phyloP scores from a whole-genome alignment of 2,888 invertebrate species.

The Hemaris fuciformis region DNA sequence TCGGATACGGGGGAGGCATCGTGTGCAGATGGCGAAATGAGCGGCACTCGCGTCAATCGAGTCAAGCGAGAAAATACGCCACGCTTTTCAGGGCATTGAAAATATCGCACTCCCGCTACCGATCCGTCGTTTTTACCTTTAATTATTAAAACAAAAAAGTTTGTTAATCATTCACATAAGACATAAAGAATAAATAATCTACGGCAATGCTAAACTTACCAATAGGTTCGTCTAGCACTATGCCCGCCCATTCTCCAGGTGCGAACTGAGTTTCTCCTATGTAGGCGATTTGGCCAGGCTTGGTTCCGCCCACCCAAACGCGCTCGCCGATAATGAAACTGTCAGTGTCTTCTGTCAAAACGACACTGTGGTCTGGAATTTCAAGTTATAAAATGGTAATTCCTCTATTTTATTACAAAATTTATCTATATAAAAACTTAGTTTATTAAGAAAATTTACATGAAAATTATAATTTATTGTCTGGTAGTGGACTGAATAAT shows the following conservation, averaged over 20 bases:
- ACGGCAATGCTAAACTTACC: slow-evolving; percentile 80
- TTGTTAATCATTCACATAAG: background rate
- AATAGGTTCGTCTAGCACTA: slow-evolving; percentile 96
- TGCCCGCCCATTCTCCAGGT: slow-evolving; percentile 98
- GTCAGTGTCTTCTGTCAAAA: slow-evolving; percentile 94
- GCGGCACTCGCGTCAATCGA: slow-evolving; percentile 88
- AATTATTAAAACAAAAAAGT: slow-evolving; percentile 29
- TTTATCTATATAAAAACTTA: background rate
- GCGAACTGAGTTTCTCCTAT: slow-evolving; percentile 98
- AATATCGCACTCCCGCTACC: slow-evolving; percentile 95
- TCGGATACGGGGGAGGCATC: slow-evolving; percentile 74
- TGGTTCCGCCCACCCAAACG: slow-evolving; percentile 96
- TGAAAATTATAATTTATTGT: too few relatives aligned
- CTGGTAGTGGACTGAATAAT: too few relatives aligned
- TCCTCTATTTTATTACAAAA: background rate
- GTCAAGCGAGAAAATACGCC: slow-evolving; percentile 97
- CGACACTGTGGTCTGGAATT: slow-evolving; percentile 89
- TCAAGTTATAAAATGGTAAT: slow-evolving; percentile 2
- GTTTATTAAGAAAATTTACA: background rate
- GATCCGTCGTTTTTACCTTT: slow-evolving; percentile 98
- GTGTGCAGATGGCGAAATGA: slow-evolving; percentile 79
- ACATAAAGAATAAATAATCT: background rate
- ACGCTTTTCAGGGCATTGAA: slow-evolving; percentile 94
- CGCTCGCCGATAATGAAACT: slow-evolving; percentile 97
- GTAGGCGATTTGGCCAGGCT: slow-evolving; percentile 95